Base-by-base conservation (phyloP, 2,113 vertebrate genomes). In the Erythrolamprus reginae region DNA sequence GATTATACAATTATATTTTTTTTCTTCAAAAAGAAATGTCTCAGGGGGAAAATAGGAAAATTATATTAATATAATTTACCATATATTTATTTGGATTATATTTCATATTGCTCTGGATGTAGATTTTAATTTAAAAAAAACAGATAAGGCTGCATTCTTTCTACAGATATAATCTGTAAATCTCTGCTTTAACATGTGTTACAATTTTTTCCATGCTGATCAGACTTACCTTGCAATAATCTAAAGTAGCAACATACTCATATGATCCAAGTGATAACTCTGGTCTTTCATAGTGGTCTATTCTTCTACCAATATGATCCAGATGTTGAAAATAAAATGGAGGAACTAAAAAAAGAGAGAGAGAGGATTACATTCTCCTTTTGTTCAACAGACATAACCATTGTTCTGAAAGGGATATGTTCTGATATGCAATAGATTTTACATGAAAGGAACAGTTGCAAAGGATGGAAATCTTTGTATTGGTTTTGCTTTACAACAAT, bases 261-360 rank as follows among this genome's bases (percentile, higher is more conserved):
- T 99, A 99, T 6, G 99, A 99, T n/a, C 99, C 99, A 90, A 99
- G 96, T 1, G 98, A 99, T 10, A 99, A 97, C 94, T 99, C 99
- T 0, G 99, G 98, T 94, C 97, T 98, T 94, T 99, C 98, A 0
- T 97, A 98, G 93, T 98, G 95, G 96, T 99, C 98, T 94, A 98
- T 95, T 94, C 98, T 97, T 70, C 96, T 97, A 89, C 99, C 98
- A 93, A 98, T 92, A 94, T 99, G 98, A 96, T 99, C 98, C 96
- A 99, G 97, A 95, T 99, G 98, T 98, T 99, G 99, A 95, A 99
- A 99, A 93, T 98, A 99, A 94, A 98, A 98, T 0, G 94, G 97
- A 56, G 98, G 99, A 21, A 99, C 99, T 99, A 89, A 82, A 50
- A 86, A 38, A 94, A 77, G 26, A 93, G 86, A 77, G 26, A 93